Percentiles rank a stretch among this genome's conserved stretches.
These are phyloP conservation scores for Lycocerus yunnanus DNA, from an alignment of 2,888 invertebrate genomes.

Conservation along the genomic window DNA sequence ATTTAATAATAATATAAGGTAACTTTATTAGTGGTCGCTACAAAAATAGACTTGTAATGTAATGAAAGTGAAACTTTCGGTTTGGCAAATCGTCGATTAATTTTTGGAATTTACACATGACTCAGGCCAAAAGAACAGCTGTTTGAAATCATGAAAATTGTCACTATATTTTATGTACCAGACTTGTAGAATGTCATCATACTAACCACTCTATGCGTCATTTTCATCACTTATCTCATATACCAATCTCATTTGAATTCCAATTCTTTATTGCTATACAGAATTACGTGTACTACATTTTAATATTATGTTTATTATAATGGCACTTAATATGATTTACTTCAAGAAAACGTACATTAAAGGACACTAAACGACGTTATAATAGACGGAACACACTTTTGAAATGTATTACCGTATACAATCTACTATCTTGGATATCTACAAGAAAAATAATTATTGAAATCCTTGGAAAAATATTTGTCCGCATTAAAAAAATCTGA, in stretches of 20 bases:
- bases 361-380: background rate
- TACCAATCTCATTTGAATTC: constrained; percentile 31
- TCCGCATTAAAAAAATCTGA: too few relatives aligned
- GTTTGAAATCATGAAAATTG: constrained; percentile 3
- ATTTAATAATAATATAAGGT: constrained; percentile 1
- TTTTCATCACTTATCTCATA: constrained; percentile 26
- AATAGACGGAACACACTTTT: background rate
- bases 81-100: background rate
- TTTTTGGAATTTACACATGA: background rate
- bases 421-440: too few relatives aligned
- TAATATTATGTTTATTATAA: constrained; percentile 29
- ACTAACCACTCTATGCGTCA: constrained; percentile 23
- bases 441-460: too few relatives aligned
- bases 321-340: constrained; percentile 18
- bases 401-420: too few relatives aligned
- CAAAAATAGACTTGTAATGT: background rate
- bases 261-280: constrained; percentile 28
- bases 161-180: constrained; percentile 20
- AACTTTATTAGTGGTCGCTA: background rate
- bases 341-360: background rate
- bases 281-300: constrained; percentile 30
- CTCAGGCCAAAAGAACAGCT: background rate
- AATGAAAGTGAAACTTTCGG: background rate
- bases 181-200: constrained; percentile 17
- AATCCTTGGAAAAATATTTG: too few relatives aligned